Evolutionary conservation across 1,140 invertebrate species (phyloP), one percentile per base, ranked within the genome.

Genomic region (Drosophila melanica): DNA sequence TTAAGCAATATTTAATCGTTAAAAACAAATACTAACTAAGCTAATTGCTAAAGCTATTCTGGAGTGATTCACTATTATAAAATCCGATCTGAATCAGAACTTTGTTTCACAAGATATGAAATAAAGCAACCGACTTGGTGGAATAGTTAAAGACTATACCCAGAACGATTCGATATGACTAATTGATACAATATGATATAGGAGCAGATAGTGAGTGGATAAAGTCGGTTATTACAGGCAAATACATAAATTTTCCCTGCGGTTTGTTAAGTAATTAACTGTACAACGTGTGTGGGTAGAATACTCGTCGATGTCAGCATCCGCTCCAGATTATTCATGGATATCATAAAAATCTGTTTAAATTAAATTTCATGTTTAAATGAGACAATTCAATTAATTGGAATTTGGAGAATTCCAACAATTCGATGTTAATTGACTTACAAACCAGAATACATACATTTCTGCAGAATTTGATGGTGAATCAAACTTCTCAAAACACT

Each of bases 11-110:
- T 20, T 55, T 23, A 66, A 47, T 47, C 8, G 44, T 3, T 23
- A 27, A 50, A 8, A 20, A 48, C 27, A 62, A 50, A 33, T 16
- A n/a, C 14, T 45, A 48, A 33, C 42, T 47, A 55, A 77, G 77
- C 65, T 70, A 77, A 68, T 84, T 65, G 68, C 62, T 70, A 58
- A 62, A 27, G n/a, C 11, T 30, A 42, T 67, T 63, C 42, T 37
- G 7, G 2, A 4, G 5, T 81, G 81, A 85, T 16, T 86, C 77
- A 85, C 8, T 11, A 9, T 14, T 18, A 35, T 41, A 11, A 48
- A 68, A 69, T 65, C 51, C 11, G 18, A 42, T 42, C 42, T 66
- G 12, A 68, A 77, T 69, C 59, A 35, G 9, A 55, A 45, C 9
- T 4, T 42, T 12, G 30, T 11, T 11, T 16, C 14, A 59, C 41